Base-by-base conservation (phyloP, 2,888 invertebrate genomes). In the Neoscelio sp. region DNA sequence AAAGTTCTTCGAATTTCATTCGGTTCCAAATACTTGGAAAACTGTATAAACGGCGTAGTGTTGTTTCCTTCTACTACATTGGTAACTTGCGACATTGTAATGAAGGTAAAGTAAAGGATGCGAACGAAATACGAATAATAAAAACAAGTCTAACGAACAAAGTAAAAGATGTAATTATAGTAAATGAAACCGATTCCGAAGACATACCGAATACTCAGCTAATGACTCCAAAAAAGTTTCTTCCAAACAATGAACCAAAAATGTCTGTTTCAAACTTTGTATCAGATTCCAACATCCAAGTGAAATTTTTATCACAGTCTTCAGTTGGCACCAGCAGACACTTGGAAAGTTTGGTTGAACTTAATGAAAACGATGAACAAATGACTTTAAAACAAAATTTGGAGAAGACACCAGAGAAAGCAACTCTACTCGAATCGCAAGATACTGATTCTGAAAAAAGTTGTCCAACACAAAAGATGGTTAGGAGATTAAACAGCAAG, bases 21-120 rank as follows among this genome's bases (percentile, higher is more conserved):
- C 8, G 13, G 10, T 83, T 83, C 56, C 77, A 64, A 33, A 82
- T 82, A 60, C 77, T 83, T 40, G 81, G 83, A 2, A 82, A 67
- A 78, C 70, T 82, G 38, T 28, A 23, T 15, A 81, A 74, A 62
- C 68, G 42, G n/a, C 54, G 15, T 20, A 79, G 68, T 52, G 35
- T 17, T 15, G 44, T 82, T 18, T 78, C 81, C 3, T 83, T 83
- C 40, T 46, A 71, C 2, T 67, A 77, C 10, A 26, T 68, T 28
- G 80, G 82, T 0, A 17, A 15, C 5, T 30, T 77, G 3, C 20
- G 35, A 1, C 12, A 60, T 15, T 17, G 4, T n/a, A 8, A 30
- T 7, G 2, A 12, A n/a, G 10, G 46, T 8, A 20, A 23, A 6
- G 5, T 10, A 8, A 18, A n/a, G 46, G 20, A 0, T 10, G 10